phyloP scores from a whole-genome alignment of 1,140 invertebrate genomes.

The Diabrotica undecimpunctata region DNA sequence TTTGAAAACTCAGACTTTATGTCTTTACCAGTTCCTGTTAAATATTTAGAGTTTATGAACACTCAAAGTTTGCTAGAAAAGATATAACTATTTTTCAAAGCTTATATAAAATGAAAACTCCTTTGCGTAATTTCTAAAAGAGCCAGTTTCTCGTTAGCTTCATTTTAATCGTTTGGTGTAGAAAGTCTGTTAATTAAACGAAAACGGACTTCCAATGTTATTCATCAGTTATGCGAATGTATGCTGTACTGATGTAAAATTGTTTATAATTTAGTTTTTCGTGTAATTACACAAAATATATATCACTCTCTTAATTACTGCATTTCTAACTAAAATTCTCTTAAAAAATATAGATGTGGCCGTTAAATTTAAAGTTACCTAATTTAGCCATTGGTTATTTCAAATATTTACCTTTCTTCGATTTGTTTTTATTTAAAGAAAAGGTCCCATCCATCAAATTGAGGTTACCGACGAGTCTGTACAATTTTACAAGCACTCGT shows the following conservation, averaged over 20 bases:
- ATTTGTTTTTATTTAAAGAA: too few relatives aligned
- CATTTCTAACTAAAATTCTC: too few relatives aligned
- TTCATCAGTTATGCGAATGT: background rate
- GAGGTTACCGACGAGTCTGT: too few relatives aligned
- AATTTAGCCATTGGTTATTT: too few relatives aligned
- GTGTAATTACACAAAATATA: too few relatives aligned
- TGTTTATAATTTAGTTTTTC: too few relatives aligned
- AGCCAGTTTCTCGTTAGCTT: background rate
- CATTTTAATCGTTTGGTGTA: background rate
- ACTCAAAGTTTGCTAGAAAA: background rate
- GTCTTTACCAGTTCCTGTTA: background rate
- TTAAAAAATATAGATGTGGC: too few relatives aligned
- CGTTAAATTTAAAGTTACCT: too few relatives aligned
- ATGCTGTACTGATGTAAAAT: background rate
- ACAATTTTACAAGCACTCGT: too few relatives aligned
- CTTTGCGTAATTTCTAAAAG: conserved; percentile 2
- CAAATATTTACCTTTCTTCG: too few relatives aligned
- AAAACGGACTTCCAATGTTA: background rate
- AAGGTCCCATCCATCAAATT: too few relatives aligned
- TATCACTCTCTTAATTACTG: too few relatives aligned
- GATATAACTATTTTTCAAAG: background rate
- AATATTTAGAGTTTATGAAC: background rate
- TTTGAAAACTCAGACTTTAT: background rate
- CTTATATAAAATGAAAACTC: background rate
- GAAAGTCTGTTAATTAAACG: background rate